Evolutionary conservation across 2,888 invertebrate species (phyloP), one percentile per base, ranked within the genome.

Genomic region (Andrena haemorrhoa): DNA sequence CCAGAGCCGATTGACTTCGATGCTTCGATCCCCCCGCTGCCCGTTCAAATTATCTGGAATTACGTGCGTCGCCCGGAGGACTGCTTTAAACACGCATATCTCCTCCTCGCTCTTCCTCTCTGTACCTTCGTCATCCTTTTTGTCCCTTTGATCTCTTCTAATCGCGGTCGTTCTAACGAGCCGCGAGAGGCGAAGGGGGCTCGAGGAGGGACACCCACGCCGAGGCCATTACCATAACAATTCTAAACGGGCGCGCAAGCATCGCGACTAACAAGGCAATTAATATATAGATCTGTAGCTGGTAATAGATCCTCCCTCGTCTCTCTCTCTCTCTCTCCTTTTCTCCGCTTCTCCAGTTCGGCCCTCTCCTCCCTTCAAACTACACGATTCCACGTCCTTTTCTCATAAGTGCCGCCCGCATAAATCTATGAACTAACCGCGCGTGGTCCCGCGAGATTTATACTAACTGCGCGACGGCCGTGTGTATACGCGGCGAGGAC

Each of bases 381-480:
- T 66, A 65, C 66, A 63, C 61, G 56, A 8, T 7, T 47, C 23
- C 65, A 33, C 47, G 58, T 75, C 82, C 70, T 71, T 72, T 71
- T 75, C 82, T 73, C 58, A 64, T 72, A 63, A 75, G 58, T 58
- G 70, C 73, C 79, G 81, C 65, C 79, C 77, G 79, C 81, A 87
- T 88, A 86, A 83, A 88, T 84, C 80, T 79, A 78, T 73, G 72
- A 70, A 73, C 64, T 61, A 41, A 75, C 79, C 75, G 77, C 76
- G 79, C 69, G 79, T 66, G 84, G 76, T 83, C 65, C 82, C 66
- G 66, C 74, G 73, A 79, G 78, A 77, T 79, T 87, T 87, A 85
- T 79, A 85, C 71, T 79, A 82, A 83, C 82, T 74, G 87, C 82
- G 16, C 31, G 73, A 65, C 51, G 69, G 23, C 58, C 49, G 70